These are phyloP conservation scores for Pseudopodoces humilis DNA, from an alignment of 2,113 vertebrate genomes.

Conservation along the genomic window DNA sequence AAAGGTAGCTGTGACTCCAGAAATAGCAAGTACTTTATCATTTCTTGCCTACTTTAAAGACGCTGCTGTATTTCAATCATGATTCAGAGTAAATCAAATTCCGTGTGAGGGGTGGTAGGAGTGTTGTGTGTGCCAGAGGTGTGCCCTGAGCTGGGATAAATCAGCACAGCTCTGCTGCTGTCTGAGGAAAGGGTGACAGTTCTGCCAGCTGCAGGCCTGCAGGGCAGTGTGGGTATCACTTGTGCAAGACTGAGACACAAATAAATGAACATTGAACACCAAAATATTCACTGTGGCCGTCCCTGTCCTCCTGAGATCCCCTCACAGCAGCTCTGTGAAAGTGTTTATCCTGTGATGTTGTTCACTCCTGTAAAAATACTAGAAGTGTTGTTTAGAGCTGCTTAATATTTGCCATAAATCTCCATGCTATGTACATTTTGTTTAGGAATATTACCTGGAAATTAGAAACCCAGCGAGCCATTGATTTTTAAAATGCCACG, in stretches of 20 bases:
- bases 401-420: not conserved
- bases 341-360: not conserved
- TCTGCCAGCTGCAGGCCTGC: not conserved
- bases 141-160: not conserved
- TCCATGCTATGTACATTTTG: not conserved
- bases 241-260: not conserved
- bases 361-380: not conserved
- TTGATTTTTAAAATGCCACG: not conserved
- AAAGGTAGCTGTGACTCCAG: slow-evolving; percentile 17
- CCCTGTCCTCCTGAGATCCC: not conserved
- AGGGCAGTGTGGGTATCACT: not conserved
- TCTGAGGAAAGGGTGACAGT: not conserved
- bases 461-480: slow-evolving; percentile 32
- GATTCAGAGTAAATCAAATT: slow-evolving; percentile 33
- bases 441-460: slow-evolving; percentile 28
- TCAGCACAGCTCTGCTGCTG: not conserved
- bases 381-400: not conserved
- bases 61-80: slow-evolving; percentile 1
- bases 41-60: slow-evolving; percentile 22
- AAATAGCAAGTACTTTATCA: slow-evolving; percentile 40
- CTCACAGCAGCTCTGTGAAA: not conserved
- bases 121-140: not conserved
- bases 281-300: not conserved
- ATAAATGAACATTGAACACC: not conserved
- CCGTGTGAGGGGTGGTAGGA: not conserved